Base-by-base conservation (phyloP, 2,113 vertebrate genomes). In the Platysternon megacephalum region DNA sequence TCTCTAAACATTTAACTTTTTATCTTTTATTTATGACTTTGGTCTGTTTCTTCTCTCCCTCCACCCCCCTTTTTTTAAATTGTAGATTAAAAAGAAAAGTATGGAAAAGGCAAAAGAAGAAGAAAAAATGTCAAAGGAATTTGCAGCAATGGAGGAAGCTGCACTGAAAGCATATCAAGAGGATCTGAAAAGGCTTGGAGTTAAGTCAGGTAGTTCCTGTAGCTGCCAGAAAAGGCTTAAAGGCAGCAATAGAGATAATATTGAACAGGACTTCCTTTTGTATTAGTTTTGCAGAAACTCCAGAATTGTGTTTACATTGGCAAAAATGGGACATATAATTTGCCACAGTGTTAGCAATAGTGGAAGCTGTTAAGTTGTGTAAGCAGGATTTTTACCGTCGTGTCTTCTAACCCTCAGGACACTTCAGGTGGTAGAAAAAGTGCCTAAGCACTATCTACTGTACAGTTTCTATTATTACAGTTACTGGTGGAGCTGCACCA, bases 81-180 rank as follows among this genome's bases (percentile, higher is more conserved):
- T 82, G 44, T 96, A 99, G 99, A 99, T 99, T 98, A 99, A 98
- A 97, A 99, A 99, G 98, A 99, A 99, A 98, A 99, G 99, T 86
- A 91, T 99, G 88, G 99, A 99, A 78, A 99, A 99, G 94, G 98
- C 98, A 39, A 99, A 99, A 95, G 98, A 99, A 95, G 99, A 99
- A 94, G 98, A 99, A 93, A 98, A 98, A n/a, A 98, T 98, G 98
- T 99, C 99, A 39, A 99, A 99, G 97, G 98, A 99, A 96, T 99
- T 99, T 97, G 99, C 99, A 74, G 98, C 99, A 35, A 99, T 99
- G 99, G 99, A 99, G 95, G 99, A 99, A 92, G 99, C 99, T 82
- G 99, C 99, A 21, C 92, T 98, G 94, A 99, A 99, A 96, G 99
- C 99, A 1, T 99, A 99, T 93, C 97, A 99, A 96, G 99, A 99